phyloP scores from a whole-genome alignment of 1,140 invertebrate genomes.

The Lamellibrachia luymesi region DNA sequence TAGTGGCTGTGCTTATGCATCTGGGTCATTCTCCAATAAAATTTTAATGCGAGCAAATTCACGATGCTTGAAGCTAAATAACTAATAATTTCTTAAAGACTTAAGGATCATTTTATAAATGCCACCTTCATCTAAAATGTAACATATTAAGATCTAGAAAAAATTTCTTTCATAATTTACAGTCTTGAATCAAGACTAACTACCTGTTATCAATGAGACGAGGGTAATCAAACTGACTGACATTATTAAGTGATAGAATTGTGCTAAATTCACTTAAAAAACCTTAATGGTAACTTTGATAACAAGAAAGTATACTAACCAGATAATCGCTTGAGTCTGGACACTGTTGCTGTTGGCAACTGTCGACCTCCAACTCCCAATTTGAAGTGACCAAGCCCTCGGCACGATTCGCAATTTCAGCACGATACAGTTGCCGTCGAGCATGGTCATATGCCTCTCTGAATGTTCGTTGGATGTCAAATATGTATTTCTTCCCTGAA shows the following conservation, averaged over 20 bases:
- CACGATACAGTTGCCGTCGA: constrained; percentile 67
- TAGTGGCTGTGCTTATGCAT: background rate
- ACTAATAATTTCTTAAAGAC: too few relatives aligned
- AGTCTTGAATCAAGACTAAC: too few relatives aligned
- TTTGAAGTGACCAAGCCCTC: constrained; percentile 27
- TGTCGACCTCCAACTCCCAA: constrained; percentile 16
- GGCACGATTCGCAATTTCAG: constrained; percentile 28
- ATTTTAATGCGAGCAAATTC: background rate
- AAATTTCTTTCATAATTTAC: too few relatives aligned
- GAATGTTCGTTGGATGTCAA: constrained; percentile 82
- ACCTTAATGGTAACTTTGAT: constrained; percentile 16
- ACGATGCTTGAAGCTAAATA: background rate
- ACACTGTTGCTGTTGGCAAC: constrained; percentile 2
- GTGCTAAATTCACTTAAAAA: background rate
- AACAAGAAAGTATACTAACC: constrained; percentile 28
- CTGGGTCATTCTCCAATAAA: background rate
- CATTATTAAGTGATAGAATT: too few relatives aligned
- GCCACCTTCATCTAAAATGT: too few relatives aligned
- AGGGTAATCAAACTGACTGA: too few relatives aligned
- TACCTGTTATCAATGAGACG: too few relatives aligned
- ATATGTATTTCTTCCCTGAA: constrained; percentile 77
- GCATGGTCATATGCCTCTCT: constrained; percentile 85
- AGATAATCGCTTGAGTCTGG: constrained; percentile 19
- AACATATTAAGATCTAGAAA: too few relatives aligned
- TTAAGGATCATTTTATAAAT: too few relatives aligned